Conservation (phyloP, 1,140 invertebrate species). For the Rhagoletis zephyria region DNA sequence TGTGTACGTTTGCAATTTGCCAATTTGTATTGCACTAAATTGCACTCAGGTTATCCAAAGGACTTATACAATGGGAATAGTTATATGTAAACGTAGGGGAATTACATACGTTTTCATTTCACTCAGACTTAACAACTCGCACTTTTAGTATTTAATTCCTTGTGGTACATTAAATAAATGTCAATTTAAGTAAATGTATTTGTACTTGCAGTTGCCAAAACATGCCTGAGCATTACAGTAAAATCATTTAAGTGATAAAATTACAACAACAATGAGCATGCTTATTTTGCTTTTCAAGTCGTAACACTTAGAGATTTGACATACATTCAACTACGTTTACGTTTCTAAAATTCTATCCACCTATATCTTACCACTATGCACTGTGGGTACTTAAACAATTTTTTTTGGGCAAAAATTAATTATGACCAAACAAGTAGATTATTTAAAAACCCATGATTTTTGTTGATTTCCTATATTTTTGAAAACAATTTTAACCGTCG, state of each 20-base stretch:
- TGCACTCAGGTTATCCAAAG: neutral
- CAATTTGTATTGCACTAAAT: slow-evolving; percentile 32
- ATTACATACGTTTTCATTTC: neutral
- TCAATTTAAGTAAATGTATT: neutral
- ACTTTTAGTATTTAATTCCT: neutral
- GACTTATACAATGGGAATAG: neutral
- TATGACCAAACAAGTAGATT: no score
- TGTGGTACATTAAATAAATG: slow-evolving; percentile 48
- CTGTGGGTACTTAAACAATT: no score
- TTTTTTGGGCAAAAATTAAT: no score
- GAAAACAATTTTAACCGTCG: no score
- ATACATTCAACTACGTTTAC: no score
- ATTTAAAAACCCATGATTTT: no score
- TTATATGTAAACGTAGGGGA: neutral
- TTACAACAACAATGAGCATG: neutral
- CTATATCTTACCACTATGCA: no score
- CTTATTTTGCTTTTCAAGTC: neutral
- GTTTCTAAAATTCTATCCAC: no score
- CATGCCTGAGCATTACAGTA: neutral
- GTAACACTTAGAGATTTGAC: no score
- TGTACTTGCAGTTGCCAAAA: neutral
- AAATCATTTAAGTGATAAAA: neutral
- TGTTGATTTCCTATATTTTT: no score
- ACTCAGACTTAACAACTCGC: neutral
- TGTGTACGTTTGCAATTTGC: slow-evolving; percentile 8